Base-by-base conservation (phyloP, 92 coral and sea anemone species). In the Pocillopora grandis region DNA sequence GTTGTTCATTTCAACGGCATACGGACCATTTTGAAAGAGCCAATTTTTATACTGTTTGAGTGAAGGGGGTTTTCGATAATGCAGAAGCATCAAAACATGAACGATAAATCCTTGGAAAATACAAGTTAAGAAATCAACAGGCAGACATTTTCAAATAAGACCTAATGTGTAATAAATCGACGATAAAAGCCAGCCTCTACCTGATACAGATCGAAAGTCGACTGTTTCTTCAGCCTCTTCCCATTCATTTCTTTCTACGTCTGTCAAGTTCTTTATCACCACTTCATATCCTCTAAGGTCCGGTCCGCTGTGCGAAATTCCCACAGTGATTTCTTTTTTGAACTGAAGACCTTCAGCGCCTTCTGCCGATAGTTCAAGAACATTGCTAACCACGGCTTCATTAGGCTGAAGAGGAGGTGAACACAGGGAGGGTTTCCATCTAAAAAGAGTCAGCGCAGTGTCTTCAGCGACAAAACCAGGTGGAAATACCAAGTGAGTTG, bases 351-450 rank as follows among this genome's bases (percentile, higher is more conserved):
- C 76, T 62, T 62, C 58, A 60, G 80, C 13, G 18, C 33, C 58
- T 74, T 64, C 83, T 33, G 89, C 48, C 33, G 89, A 84, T 37
- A 91, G 87, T 37, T 87, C 81, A 27, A 91, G 72, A 15, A 91
- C 80, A 80, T 72, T 75, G 68, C 94, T 91, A 42, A 88, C 85
- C 0, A 84, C n/a, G 19, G 75, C 75, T 78, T 91, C 94, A 23
- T 72, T 78, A 17, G 62, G 20, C 9, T 70, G 20, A 15, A 82
- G 58, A 60, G 91, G 88, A 62, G 94, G 79, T 58, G 84, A 76
- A 17, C 78, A 62, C 1, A 66, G 71, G 12, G 75, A 37, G 21
- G 87, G n/a, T 16, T 69, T 56, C 77, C 73, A 69, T 11, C 69
- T 72, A 0, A 23, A 12, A 61, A 84, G 70, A 9, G 68, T 63